Conservation (phyloP, 2,888 invertebrate genomes). For the Euclidia mi region DNA sequence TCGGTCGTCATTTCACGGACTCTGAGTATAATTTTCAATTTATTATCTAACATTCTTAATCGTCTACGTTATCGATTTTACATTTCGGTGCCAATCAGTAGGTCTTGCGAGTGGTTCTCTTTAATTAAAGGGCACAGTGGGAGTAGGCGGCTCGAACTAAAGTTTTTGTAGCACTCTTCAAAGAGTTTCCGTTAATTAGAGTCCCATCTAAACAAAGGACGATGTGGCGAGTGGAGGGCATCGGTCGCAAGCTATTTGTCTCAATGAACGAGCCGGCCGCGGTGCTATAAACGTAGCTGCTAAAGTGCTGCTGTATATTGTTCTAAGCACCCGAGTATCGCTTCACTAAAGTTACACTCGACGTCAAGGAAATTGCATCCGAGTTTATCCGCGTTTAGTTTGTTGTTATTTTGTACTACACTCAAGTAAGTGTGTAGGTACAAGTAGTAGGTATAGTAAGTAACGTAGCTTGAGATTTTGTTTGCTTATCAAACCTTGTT, state of each 20-base stretch:
- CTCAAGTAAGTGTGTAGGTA: too few species aligned
- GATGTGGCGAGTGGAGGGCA: slow-evolving; percentile 43
- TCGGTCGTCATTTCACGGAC: slow-evolving; percentile 29
- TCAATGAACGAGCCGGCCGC: slow-evolving; percentile 54
- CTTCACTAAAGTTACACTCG: slow-evolving; percentile 32
- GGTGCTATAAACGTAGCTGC: slow-evolving; percentile 46
- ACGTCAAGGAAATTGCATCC: slow-evolving; percentile 29
- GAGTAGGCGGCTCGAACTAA: slow-evolving; percentile 45
- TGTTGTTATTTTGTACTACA: slow-evolving; percentile 9
- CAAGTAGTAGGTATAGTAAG: slow-evolving; percentile 7
- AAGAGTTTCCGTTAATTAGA: slow-evolving; percentile 71
- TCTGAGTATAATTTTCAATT: slow-evolving; percentile 42
- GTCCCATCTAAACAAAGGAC: slow-evolving; percentile 66
- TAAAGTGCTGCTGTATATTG: slow-evolving; percentile 51
- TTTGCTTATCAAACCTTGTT: slow-evolving; percentile 49
- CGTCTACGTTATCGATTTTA: slow-evolving; percentile 50
- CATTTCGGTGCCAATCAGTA: slow-evolving; percentile 48
- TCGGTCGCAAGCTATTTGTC: slow-evolving; percentile 52
- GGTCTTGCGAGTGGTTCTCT: slow-evolving; percentile 50
- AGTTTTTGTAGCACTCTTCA: slow-evolving; percentile 68
- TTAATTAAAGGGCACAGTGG: slow-evolving; percentile 64
- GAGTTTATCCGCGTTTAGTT: slow-evolving; percentile 10
- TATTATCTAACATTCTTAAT: slow-evolving; percentile 35
- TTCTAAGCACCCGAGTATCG: slow-evolving; percentile 39
- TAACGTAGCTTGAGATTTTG: slow-evolving; percentile 22